phyloP scores from a whole-genome alignment of 2,888 invertebrate genomes.

The Ganaspis brasiliensis region DNA sequence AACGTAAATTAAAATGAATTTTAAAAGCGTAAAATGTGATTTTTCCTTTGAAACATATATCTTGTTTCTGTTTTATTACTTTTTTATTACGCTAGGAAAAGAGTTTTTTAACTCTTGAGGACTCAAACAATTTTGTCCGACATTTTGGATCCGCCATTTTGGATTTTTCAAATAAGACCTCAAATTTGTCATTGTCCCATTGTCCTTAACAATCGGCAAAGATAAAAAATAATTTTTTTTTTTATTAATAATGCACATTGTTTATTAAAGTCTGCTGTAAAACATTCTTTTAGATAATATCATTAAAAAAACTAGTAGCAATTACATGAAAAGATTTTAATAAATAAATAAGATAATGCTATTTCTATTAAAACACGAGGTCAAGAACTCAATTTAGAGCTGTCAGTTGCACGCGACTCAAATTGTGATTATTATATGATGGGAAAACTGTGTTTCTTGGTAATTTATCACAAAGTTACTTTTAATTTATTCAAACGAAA shows the following conservation, averaged over 20 bases:
- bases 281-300: too few species aligned
- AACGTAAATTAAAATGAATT: background rate
- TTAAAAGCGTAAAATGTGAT: background rate
- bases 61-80: background rate
- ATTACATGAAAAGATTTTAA: background rate
- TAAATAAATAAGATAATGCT: background rate
- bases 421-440: background rate
- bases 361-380: constrained; percentile 12
- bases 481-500: constrained; percentile 4
- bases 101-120: too few species aligned
- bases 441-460: constrained; percentile 10
- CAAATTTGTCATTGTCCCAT: too few species aligned
- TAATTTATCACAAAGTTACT: constrained; percentile 6
- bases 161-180: too few species aligned
- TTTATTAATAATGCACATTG: too few species aligned
- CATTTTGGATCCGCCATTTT: too few species aligned
- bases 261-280: too few species aligned
- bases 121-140: too few species aligned
- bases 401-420: constrained; percentile 7
- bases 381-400: constrained; percentile 11
- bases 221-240: too few species aligned
- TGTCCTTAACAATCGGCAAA: too few species aligned
- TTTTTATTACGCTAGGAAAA: background rate
- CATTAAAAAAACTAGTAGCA: too few species aligned
- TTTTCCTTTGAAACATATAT: background rate